Evolutionary conservation across 2,888 invertebrate genomes (phyloP).

Genomic region (Papilio protenor): DNA sequence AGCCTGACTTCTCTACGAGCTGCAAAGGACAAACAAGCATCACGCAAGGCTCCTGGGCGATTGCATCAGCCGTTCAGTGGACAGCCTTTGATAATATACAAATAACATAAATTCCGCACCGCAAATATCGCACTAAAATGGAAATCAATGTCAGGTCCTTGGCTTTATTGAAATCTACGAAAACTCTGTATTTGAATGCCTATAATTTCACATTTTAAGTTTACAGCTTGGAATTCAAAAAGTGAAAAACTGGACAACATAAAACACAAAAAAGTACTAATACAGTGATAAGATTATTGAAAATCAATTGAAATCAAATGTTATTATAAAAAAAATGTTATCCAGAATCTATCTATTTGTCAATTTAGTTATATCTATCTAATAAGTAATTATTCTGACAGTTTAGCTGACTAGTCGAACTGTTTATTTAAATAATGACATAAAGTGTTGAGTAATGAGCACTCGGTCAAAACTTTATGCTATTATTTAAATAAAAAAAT

Average conservation of each 20-base stretch:
- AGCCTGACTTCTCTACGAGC: conserved; percentile 50
- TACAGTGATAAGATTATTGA: too few relatives aligned
- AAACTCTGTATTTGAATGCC: not conserved
- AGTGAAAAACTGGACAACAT: too few relatives aligned
- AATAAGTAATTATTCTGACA: too few relatives aligned
- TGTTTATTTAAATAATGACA: too few relatives aligned
- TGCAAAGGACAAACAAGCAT: conserved; percentile 60
- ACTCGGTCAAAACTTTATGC: not conserved
- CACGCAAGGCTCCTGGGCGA: conserved; percentile 68
- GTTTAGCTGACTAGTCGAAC: too few relatives aligned
- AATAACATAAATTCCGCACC: conserved; percentile 62
- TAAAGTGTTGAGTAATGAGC: not conserved
- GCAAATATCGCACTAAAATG: conserved; percentile 50
- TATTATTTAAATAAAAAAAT: not conserved
- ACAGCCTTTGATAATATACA: conserved; percentile 63
- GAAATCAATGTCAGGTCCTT: conserved; percentile 50
- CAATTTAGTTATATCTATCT: too few relatives aligned
- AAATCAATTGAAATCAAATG: too few relatives aligned
- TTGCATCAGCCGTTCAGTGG: conserved; percentile 79
- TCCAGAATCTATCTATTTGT: too few relatives aligned
- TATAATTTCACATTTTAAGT: not conserved
- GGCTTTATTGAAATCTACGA: conserved; percentile 32
- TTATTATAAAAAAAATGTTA: too few relatives aligned
- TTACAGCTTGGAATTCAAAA: not conserved
- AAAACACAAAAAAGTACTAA: too few relatives aligned